Conservation (phyloP, 2,113 vertebrate genomes). For the Larimichthys polyactis region DNA sequence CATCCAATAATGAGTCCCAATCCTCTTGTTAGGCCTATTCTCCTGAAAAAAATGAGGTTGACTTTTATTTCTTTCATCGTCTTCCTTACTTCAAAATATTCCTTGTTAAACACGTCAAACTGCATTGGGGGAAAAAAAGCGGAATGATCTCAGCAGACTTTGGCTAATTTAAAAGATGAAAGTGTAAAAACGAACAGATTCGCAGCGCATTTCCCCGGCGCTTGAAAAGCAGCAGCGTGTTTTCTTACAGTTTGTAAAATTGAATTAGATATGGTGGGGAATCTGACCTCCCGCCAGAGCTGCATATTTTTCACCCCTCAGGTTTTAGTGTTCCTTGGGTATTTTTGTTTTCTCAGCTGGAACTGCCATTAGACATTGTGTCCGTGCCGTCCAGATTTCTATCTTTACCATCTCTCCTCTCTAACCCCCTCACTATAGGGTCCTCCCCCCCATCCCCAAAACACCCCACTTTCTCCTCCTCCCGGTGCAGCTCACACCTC, state of each 20-base stretch:
- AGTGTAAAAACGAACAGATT: slow-evolving; percentile 52
- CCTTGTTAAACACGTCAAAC: too few relatives aligned
- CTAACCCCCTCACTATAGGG: background rate
- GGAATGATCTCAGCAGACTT: background rate
- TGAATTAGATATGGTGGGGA: slow-evolving; percentile 87
- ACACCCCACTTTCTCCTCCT: slow-evolving; percentile 61
- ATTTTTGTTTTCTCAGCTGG: slow-evolving; percentile 90
- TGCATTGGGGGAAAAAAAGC: background rate
- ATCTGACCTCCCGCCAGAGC: slow-evolving; percentile 85
- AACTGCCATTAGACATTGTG: slow-evolving; percentile 82
- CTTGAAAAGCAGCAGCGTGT: slow-evolving; percentile 75
- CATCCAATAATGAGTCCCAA: background rate
- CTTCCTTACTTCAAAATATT: background rate
- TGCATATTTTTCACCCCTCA: slow-evolving; percentile 84
- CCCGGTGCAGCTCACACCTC: slow-evolving; percentile 36
- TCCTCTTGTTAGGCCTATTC: too few relatives aligned
- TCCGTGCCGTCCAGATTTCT: slow-evolving; percentile 74
- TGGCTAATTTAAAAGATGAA: background rate
- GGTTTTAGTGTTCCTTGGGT: slow-evolving; percentile 83
- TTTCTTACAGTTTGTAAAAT: slow-evolving; percentile 88
- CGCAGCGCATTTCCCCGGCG: slow-evolving; percentile 45
- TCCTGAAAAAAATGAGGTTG: too few relatives aligned
- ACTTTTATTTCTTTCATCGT: background rate
- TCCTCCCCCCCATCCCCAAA: background rate
- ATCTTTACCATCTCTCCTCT: slow-evolving; percentile 73